Evolutionary conservation across 2,113 vertebrate genomes (phyloP).

Genomic region (Strix aluco): DNA sequence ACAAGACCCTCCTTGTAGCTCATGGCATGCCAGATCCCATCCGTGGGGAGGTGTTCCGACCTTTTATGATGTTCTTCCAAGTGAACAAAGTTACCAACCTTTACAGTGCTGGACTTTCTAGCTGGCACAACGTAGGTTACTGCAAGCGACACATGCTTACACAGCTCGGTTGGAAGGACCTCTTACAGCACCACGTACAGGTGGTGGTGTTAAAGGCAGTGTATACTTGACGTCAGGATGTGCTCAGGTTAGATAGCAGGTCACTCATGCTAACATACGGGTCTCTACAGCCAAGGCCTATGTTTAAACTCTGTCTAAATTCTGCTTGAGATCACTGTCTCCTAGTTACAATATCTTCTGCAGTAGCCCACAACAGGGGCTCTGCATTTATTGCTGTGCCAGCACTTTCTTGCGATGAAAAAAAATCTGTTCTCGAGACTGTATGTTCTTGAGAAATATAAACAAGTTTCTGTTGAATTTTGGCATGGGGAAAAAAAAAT

Average conservation of each 20-base stretch:
- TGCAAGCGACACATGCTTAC: no score
- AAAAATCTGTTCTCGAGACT: neutral
- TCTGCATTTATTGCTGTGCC: neutral
- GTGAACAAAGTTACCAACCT: neutral
- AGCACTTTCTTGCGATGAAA: neutral
- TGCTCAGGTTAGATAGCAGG: neutral
- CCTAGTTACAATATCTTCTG: neutral
- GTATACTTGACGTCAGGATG: rapidly evolving
- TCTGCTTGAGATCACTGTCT: neutral
- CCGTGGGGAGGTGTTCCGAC: rapidly evolving
- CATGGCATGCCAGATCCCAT: neutral
- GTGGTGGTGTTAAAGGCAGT: neutral
- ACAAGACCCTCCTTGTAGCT: neutral
- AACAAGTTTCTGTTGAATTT: neutral
- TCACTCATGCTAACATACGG: neutral
- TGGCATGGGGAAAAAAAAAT: neutral
- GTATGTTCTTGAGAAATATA: neutral
- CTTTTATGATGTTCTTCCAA: neutral
- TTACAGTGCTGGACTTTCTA: neutral
- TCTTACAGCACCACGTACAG: neutral
- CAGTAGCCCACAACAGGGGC: neutral
- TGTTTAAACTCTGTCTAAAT: neutral
- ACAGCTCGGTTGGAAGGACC: neutral
- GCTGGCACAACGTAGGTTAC: rapidly evolving
- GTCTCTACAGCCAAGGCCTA: neutral